Base-by-base conservation (phyloP, 2,113 vertebrate genomes). In the Megaceryle maxima region DNA sequence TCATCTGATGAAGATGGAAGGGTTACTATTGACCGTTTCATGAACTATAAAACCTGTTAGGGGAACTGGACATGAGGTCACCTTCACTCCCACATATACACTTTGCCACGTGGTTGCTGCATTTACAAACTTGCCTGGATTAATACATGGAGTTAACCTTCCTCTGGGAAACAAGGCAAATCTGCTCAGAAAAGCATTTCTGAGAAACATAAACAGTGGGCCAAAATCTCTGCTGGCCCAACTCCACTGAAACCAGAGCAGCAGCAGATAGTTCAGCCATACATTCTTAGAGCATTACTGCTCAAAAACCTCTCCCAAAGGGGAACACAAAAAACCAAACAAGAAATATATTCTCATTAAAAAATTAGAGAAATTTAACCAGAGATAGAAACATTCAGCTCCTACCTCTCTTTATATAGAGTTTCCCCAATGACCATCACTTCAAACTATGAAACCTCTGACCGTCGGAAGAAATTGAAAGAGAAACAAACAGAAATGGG, bases 181-280 rank as follows among this genome's bases (percentile, higher is more conserved):
- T 68, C 76, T 89, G 82, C 90, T 60, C 77, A 82, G 64, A 93
- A 96, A 51, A 67, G 82, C 68, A 75, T 93, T 96, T 97, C 87
- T 93, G 89, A 94, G 96, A 96, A 91, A 87, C 0, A 0, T 19
- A 94, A 96, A 70, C n/a, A 26, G 28, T 26, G 90, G 90, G 88
- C 88, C 76, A 84, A 83, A 87, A 28, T 14, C 60, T 88, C 39
- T 51, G 21, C 80, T 96, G 95, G 96, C 83, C 88, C 80, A 78
- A n/a, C 82, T 95, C 93, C 93, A 95, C 82, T 43, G 72, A 73
- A 95, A 75, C 74, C 79, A 60, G 69, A 89, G 84, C 74, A 87
- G 67, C 68, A 90, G 88, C 46, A 92, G 79, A 83, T 53, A 92
- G 26, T 60, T 92, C 88, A 78, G 60, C 86, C 88, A 92, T 89